Conservation (phyloP, 2,888 invertebrate species). For the Colletes collaris region DNA sequence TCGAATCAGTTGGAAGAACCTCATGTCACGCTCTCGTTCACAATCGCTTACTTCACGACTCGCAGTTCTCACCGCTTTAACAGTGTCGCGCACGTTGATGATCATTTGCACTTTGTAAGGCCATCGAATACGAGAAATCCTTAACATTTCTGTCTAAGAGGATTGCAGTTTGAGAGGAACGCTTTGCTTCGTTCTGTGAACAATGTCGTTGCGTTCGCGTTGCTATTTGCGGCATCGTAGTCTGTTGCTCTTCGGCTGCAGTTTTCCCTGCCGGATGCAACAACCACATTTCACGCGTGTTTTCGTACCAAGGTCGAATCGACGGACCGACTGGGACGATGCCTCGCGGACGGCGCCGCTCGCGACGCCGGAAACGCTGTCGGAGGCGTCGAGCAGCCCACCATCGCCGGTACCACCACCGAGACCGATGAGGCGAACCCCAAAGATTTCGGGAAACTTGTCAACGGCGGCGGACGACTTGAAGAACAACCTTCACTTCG, state of each 20-base stretch:
- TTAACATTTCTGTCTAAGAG: not conserved
- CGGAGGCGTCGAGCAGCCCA: constrained; percentile 91
- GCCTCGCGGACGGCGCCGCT: constrained; percentile 87
- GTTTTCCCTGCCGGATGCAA: not conserved
- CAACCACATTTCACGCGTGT: not conserved
- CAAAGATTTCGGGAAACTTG: constrained; percentile 87
- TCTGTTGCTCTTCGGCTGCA: constrained; percentile 20
- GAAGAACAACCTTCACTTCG: constrained; percentile 83
- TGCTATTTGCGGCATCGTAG: not conserved
- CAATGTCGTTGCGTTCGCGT: not conserved
- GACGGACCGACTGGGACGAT: constrained; percentile 75
- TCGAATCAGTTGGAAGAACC: constrained; percentile 3
- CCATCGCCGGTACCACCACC: constrained; percentile 86
- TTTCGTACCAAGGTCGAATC: constrained; percentile 49
- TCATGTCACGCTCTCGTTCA: constrained; percentile 59
- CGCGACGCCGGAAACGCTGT: constrained; percentile 92
- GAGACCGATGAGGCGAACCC: constrained; percentile 87
- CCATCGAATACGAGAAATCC: constrained; percentile 1
- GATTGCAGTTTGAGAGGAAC: constrained; percentile 20
- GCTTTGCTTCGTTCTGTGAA: not conserved
- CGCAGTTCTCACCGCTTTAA: constrained; percentile 56
- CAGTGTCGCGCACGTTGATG: constrained; percentile 46
- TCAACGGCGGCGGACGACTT: constrained; percentile 88
- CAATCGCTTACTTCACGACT: constrained; percentile 60
- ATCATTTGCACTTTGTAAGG: constrained; percentile 46